phyloP scores from a whole-genome alignment of 2,113 vertebrate species.

The Upupa epops region DNA sequence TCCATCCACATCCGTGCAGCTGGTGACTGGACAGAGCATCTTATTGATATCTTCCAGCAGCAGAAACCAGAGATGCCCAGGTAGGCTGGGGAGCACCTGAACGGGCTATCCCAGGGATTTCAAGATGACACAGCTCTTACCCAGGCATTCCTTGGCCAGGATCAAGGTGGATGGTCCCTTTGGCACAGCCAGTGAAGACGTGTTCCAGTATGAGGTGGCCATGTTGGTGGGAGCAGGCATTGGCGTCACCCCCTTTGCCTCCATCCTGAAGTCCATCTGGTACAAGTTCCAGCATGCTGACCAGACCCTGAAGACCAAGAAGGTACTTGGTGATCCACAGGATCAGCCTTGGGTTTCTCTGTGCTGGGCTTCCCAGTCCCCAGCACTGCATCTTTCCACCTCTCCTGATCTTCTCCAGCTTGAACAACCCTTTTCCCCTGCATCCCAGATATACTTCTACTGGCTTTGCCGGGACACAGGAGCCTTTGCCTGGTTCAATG shows the following conservation, averaged over 20 bases:
- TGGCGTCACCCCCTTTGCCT: conserved; percentile 90
- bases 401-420: neutral
- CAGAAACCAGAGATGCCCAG: conserved; percentile 70
- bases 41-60: conserved; percentile 77
- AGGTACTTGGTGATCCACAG: conserved; percentile 34
- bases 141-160: conserved; percentile 56
- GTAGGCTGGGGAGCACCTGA: conserved; percentile 54
- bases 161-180: conserved; percentile 91
- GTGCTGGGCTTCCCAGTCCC: neutral
- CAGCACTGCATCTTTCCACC: neutral
- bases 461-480: conserved; percentile 91
- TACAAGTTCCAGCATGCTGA: conserved; percentile 87
- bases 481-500: conserved; percentile 91
- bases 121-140: neutral
- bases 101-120: neutral
- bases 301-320: conserved; percentile 85
- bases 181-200: conserved; percentile 90
- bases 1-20: conserved; percentile 85
- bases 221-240: conserved; percentile 91
- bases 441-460: conserved; percentile 90
- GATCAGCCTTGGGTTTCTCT: neutral
- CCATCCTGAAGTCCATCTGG: conserved; percentile 93
- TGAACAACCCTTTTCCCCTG: neutral
- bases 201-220: conserved; percentile 91
- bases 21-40: conserved; percentile 87